Evolutionary conservation across 2,888 invertebrate genomes (phyloP).

Genomic region (Lycaena phlaeas): DNA sequence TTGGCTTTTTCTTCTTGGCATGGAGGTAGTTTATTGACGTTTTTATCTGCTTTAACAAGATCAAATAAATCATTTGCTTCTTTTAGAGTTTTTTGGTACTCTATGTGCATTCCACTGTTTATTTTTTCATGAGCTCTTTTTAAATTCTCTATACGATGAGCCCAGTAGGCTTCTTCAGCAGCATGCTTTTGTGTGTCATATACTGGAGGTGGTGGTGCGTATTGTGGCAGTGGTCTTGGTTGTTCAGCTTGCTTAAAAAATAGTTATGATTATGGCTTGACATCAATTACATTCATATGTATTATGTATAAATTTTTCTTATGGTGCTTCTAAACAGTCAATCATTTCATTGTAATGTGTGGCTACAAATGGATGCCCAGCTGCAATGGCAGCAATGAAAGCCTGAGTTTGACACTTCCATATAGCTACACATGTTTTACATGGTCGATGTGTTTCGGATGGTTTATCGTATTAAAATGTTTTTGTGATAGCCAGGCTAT

Average conservation of each 20-base stretch:
- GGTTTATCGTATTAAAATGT: too few species aligned
- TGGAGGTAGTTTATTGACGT: slow-evolving; percentile 47
- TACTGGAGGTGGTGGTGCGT: slow-evolving; percentile 30
- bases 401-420: too few species aligned
- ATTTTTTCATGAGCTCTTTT: slow-evolving; percentile 59
- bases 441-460: too few species aligned
- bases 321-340: too few species aligned
- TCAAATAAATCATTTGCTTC: slow-evolving; percentile 57
- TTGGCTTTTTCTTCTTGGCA: slow-evolving; percentile 63
- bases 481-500: too few species aligned
- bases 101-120: slow-evolving; percentile 49
- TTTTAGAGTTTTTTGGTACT: slow-evolving; percentile 58
- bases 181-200: slow-evolving; percentile 41
- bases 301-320: too few species aligned
- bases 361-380: too few species aligned
- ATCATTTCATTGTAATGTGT: too few species aligned
- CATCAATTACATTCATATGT: background rate
- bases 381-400: too few species aligned
- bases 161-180: slow-evolving; percentile 62
- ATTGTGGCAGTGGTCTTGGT: slow-evolving; percentile 34
- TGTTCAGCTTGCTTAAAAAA: slow-evolving; percentile 47
- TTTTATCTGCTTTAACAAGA: slow-evolving; percentile 42
- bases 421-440: too few species aligned
- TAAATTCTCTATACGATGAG: slow-evolving; percentile 51
- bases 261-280: background rate